Evolutionary conservation across 2,888 invertebrate genomes (phyloP).

Genomic region (Miltochrista miniata): DNA sequence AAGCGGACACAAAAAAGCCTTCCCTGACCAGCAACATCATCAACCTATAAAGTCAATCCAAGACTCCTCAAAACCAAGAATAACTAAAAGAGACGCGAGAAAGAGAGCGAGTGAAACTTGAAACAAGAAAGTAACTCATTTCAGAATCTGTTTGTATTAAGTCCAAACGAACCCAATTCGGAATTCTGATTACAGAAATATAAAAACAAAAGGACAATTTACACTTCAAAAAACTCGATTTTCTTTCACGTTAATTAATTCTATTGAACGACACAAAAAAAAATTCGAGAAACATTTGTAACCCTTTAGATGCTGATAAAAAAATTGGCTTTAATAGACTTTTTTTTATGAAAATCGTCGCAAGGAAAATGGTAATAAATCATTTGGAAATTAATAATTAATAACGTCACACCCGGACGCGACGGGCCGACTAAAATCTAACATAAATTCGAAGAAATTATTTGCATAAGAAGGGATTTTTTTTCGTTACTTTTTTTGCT

Average conservation of each 20-base stretch:
- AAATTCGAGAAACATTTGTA: slow-evolving; percentile 39
- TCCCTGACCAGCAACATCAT: too few species aligned
- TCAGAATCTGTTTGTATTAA: slow-evolving; percentile 15
- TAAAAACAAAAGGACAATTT: slow-evolving; percentile 40
- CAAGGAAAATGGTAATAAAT: slow-evolving; percentile 69
- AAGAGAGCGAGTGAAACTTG: neutral
- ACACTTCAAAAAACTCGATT: slow-evolving; percentile 42
- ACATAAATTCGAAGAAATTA: slow-evolving; percentile 66
- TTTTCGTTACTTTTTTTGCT: slow-evolving; percentile 37
- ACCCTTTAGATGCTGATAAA: slow-evolving; percentile 56
- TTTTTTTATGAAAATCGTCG: slow-evolving; percentile 59
- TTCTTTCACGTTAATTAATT: slow-evolving; percentile 63
- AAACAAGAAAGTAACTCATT: slow-evolving; percentile 5
- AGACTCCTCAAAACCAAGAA: too few species aligned
- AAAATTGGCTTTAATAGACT: slow-evolving; percentile 70
- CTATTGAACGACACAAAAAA: slow-evolving; percentile 57
- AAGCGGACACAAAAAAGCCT: too few species aligned
- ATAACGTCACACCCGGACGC: slow-evolving; percentile 59
- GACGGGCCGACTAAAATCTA: slow-evolving; percentile 67
- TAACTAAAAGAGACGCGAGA: too few species aligned
- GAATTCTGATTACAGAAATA: slow-evolving; percentile 32
- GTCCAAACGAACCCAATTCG: slow-evolving; percentile 20
- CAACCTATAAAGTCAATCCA: too few species aligned
- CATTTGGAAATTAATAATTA: slow-evolving; percentile 81
- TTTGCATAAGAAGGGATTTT: slow-evolving; percentile 77